Evolutionary conservation across 2,113 vertebrate species (phyloP), one percentile per base, ranked within the genome.

Genomic region (Chaetorhynchus papuensis): DNA sequence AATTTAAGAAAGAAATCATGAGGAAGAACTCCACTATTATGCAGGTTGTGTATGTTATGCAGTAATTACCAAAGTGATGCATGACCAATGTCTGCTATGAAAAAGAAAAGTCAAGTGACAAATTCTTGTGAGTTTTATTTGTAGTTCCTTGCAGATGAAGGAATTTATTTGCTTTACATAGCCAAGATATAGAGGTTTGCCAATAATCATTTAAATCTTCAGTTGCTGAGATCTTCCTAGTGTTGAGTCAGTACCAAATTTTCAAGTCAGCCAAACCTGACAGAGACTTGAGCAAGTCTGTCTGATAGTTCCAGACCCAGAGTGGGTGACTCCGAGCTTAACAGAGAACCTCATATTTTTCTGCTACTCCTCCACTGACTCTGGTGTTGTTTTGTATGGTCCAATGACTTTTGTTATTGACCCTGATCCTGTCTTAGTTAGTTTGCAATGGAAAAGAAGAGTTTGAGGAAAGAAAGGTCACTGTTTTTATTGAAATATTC

Each of bases 331-430:
- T 68, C 27, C 27, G 70, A 18, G 23, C 20, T 77, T 70, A 47
- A 53, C 13, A 15, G 52, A 83, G 33, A 93, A 31, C 16, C 5
- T 68, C 3, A 3, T 28, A 21, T 63, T 57, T 63, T 17, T n/a
- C 42, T 71, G 27, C 35, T 71, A 4, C 33, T 84, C 11, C 10
- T 84, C 19, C 39, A 24, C 31, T 39, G n/a, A 52, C 35, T 63
- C 33, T 52, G 27, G 17, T 6, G 1, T 17, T 81, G 7, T 42
- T 81, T 83, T 57, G 31, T 59, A n/a, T 0, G 0, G 35, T 63
- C 16, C 41, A 44, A 26, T 44, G 44, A 56, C 12, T 75, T 81
- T 69, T 2, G 2, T 52, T 78, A 45, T 31, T 69, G 47, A 28
- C 24, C n/a, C 27, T 81, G 45, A 39, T 74, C 63, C 39, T 87